Evolutionary conservation across 1,140 invertebrate species (phyloP), one percentile per base, ranked within the genome.

Genomic region (Drosophila ogumai): DNA sequence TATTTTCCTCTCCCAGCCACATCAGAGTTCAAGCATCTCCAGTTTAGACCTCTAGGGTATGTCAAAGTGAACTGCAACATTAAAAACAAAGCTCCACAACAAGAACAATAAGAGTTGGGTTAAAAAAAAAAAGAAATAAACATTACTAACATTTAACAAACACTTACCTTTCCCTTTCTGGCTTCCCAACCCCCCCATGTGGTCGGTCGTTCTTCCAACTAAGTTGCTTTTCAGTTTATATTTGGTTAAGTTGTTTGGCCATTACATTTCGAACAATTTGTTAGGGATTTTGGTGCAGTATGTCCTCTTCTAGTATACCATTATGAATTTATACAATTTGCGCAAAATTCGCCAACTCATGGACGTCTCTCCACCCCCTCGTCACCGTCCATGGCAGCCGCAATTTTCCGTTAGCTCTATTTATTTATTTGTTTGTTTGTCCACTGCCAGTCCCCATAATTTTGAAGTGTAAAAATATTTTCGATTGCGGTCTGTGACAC

Each of bases 401-500:
- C 82, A 87, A 79, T 72, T 67, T 81, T 66, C 57, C 68, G 69
- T 75, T 74, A 61, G 44, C 50, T 60, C 47, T 73, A 54, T 69
- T 82, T 79, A 60, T 82, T 87, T 87, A 79, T 82, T 82, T 86
- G 75, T 82, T 75, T 79, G 73, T 57, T 67, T 67, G 60, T 56
- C 57, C 22, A 77, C 56, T 43, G 47, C 49, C 44, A 60, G 36
- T 73, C 58, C 47, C 63, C 75, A 75, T 87, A 86, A 87, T 87
- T 81, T 82, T 72, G 44, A 69, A 76, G 84, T 82, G 82, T 88
- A 87, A 80, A 88, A 82, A 87, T 79, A 76, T 87, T 82, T 82
- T 77, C 61, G 79, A 82, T 69, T 86, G 82, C 71, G 82, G 82
- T 86, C 60, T 68, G 54, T 66, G 63, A 88, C 82, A 87, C 80